Base-by-base conservation (phyloP, 2,888 invertebrate genomes). In the Smittia aterrima region DNA sequence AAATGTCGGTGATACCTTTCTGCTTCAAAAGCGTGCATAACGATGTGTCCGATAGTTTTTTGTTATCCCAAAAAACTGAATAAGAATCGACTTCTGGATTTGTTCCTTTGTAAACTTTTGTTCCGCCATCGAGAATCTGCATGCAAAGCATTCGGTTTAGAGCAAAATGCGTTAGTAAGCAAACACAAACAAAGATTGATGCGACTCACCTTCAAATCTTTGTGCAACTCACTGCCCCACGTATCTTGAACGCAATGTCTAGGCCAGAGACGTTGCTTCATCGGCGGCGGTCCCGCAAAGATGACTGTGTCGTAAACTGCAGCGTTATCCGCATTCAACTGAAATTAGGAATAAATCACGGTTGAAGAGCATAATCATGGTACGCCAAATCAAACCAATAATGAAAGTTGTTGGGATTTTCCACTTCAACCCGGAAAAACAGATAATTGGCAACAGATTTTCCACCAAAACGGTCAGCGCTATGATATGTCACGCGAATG, bases 51-150 rank as follows among this genome's bases (percentile, higher is more conserved):
- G 92, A 91, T 76, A 93, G 84, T 83, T 94, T 95, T 84, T 93
- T 93, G 84, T 98, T 98, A 84, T 98, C 98, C 93, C 95, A 96
- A 86, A 98, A 98, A 64, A 96, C 98, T 0, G 97, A 97, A 83
- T 98, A 98, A 1, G 96, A 96, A 83, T 98, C 98, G 75, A 98
- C 93, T 78, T 96, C 94, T 0, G 97, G 92, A 83, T 96, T 93
- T 0, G 92, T 94, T 53, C 98, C 98, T 82, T 95, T 95, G 84
- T 93, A 92, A 71, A 95, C 89, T 81, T 92, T 92, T 67, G 92
- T 87, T 1, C 91, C 90, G 75, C 88, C 87, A 6, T 92, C 91
- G 53, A 89, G 85, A 74, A 93, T 84, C 90, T 91, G 25, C 79
- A 32, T 32, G 32, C 32, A 32, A 9, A 32, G n/a, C n/a, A n/a